Conservation (phyloP, 2,888 invertebrate genomes). For the Drosophila mayaguana region DNA sequence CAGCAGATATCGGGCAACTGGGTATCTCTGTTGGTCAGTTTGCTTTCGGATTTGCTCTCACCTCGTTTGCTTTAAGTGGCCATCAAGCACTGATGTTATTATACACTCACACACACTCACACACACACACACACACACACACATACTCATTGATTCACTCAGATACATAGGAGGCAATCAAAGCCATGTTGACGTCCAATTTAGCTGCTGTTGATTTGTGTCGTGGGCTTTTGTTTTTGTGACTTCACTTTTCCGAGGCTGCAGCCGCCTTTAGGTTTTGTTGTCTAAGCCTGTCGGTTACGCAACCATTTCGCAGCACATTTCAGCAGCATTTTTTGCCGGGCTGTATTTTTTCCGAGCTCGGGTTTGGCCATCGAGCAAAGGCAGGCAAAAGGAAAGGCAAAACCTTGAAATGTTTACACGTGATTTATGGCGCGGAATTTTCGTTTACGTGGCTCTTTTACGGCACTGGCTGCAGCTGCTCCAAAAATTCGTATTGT, state of each 20-base stretch:
- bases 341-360: conserved; percentile 25
- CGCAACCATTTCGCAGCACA: conserved; percentile 56
- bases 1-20: conserved; percentile 1
- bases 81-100: conserved; percentile 33
- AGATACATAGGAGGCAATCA: conserved; percentile 56
- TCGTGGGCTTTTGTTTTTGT: conserved; percentile 38
- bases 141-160: neutral
- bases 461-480: conserved; percentile 15
- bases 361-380: conserved; percentile 33
- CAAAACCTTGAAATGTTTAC: conserved; percentile 56
- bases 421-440: conserved; percentile 75
- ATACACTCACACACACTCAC: conserved; percentile 4
- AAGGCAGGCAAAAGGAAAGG: conserved; percentile 18
- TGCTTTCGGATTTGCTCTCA: conserved; percentile 31
- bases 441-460: conserved; percentile 63
- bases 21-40: conserved; percentile 35
- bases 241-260: conserved; percentile 36
- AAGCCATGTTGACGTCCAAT: conserved; percentile 76
- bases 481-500: neutral
- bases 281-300: conserved; percentile 54
- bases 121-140: neutral
- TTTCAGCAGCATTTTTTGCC: conserved; percentile 17
- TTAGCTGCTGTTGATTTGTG: conserved; percentile 74
- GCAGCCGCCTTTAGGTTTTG: conserved; percentile 28
- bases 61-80: conserved; percentile 38